Evolutionary conservation across 2,113 vertebrate species (phyloP).

Genomic region (Heterochromis multidens): DNA sequence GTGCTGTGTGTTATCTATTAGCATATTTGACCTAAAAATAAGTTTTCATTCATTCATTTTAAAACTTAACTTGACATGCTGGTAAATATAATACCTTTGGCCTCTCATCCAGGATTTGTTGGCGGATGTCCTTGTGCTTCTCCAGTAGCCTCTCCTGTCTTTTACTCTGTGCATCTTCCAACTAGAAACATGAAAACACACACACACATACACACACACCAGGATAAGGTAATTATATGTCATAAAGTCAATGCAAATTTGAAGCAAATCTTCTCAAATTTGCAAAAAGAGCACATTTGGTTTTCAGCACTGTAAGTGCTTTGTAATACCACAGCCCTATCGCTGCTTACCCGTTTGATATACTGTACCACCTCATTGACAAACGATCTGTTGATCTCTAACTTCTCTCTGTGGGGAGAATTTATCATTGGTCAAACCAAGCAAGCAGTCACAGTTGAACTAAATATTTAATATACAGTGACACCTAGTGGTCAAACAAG

Average conservation of each 20-base stretch:
- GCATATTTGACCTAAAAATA: not conserved
- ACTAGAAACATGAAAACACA: conserved; percentile 58
- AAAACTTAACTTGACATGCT: not conserved
- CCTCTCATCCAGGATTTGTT: conserved; percentile 95
- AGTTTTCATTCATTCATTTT: not conserved
- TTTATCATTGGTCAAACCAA: not conserved
- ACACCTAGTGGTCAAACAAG: conserved; percentile 44
- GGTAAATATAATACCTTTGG: conserved; percentile 82
- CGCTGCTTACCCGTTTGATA: conserved; percentile 87
- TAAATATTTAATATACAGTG: not conserved
- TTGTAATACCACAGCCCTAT: not conserved
- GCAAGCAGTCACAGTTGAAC: not conserved
- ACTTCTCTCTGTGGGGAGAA: conserved; percentile 83
- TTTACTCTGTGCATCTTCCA: conserved; percentile 96
- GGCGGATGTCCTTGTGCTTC: conserved; percentile 95
- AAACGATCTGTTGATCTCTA: conserved; percentile 95
- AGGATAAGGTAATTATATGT: not conserved
- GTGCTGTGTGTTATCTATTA: not conserved
- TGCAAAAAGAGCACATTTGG: not conserved
- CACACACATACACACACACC: not conserved
- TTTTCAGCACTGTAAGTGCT: not conserved
- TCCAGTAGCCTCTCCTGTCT: conserved; percentile 91
- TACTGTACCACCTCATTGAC: conserved; percentile 97
- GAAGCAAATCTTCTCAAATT: not conserved
- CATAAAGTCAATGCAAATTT: not conserved